Conservation (phyloP, 2,888 invertebrate genomes). For the Hofmannophila pseudospretella region DNA sequence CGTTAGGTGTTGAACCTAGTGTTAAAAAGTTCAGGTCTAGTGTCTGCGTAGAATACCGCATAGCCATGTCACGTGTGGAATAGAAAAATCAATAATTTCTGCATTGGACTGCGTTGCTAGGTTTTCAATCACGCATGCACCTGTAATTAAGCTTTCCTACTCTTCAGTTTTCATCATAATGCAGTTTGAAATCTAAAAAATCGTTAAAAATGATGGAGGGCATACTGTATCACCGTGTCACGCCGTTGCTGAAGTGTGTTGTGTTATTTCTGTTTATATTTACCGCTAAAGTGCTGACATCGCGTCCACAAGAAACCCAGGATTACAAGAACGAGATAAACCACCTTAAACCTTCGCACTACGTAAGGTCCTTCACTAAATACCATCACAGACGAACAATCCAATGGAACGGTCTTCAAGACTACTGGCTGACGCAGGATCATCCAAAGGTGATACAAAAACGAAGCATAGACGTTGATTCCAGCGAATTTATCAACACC, state of each 20-base stretch:
- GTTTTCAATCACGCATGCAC: conserved; percentile 29
- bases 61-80: conserved; percentile 9
- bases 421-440: conserved; percentile 42
- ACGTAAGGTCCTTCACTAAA: conserved; percentile 69
- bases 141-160: conserved; percentile 14
- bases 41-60: conserved; percentile 15
- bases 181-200: neutral
- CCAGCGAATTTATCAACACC: conserved; percentile 37
- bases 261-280: conserved; percentile 68
- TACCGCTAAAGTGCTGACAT: conserved; percentile 66
- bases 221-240: conserved; percentile 53
- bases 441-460: conserved; percentile 42
- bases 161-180: neutral
- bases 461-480: conserved; percentile 46
- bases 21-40: no score
- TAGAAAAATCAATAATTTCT: conserved; percentile 53
- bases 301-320: conserved; percentile 55
- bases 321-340: conserved; percentile 56
- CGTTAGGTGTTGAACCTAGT: no score
- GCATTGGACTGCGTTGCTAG: conserved; percentile 52
- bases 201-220: conserved; percentile 43
- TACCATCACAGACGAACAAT: conserved; percentile 66
- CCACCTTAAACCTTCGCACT: conserved; percentile 54
- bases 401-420: conserved; percentile 47
- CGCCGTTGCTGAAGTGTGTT: conserved; percentile 65